Base-by-base conservation (phyloP, 2,113 vertebrate species). In the Opisthocomus hoazin region DNA sequence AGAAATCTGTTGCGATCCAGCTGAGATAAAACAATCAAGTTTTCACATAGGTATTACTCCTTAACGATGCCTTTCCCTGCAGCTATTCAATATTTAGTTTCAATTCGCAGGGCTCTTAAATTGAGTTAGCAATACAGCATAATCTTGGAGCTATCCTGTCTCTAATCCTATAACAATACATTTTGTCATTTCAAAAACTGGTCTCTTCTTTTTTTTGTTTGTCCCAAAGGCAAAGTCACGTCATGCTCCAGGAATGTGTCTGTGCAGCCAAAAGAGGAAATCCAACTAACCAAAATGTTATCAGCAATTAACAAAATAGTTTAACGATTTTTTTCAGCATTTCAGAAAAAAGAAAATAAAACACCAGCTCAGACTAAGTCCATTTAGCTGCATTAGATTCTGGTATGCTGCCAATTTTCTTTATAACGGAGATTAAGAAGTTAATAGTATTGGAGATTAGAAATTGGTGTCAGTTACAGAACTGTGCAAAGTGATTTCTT, bases 381-480 rank as follows among this genome's bases (percentile, higher is more conserved):
- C 96, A 94, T 97, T 97, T 96, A 96, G 81, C 89, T 95, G 91
- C 93, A 91, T 93, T 97, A 91, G 41, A 53, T 84, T 85, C 91
- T 98, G 97, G 95, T 96, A 90, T 57, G 27, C 43, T 82, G 96
- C 97, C 97, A 98, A 88, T 96, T 90, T 84, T 96, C 73, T 97
- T 93, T 90, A 97, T 76, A 95, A 96, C 1, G 8, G 91, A 95
- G 87, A 97, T 98, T 98, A 95, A 92, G 96, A 98, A 97, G 92
- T 95, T 98, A 97, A 97, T 97, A 97, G 97, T 92, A 46, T 77
- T 93, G 83, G 85, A 98, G 96, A 98, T 98, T 97, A 98, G 95
- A 97, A 96, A 94, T 96, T 81, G 94, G 96, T 97, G 93, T 98
- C 96, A 77, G 88, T 97, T 98, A 97, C 97, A 97, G 93, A 95